Percentiles rank a stretch among this genome's conserved stretches.
Evolutionary conservation across 2,888 invertebrate genomes (phyloP).

Genomic region (Troilus luridus): DNA sequence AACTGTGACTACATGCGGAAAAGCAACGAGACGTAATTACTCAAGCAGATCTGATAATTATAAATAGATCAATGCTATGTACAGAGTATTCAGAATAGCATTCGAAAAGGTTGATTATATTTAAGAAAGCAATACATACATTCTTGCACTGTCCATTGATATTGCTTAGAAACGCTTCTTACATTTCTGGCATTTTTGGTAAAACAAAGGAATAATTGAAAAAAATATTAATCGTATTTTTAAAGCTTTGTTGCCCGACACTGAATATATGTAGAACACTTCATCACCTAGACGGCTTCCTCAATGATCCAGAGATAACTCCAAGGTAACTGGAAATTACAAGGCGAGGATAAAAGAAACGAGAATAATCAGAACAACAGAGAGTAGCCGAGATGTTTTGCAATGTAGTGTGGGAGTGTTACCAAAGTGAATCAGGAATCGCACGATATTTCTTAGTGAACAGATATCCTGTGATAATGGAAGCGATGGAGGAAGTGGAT

Average conservation of each 20-base stretch:
- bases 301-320: neutral
- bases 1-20: neutral
- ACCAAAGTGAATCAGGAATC: neutral
- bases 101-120: too few relatives aligned
- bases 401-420: constrained; percentile 15
- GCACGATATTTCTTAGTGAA: neutral
- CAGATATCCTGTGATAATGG: neutral
- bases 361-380: neutral
- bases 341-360: neutral
- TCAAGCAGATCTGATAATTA: neutral
- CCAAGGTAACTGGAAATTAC: neutral
- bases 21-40: neutral
- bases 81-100: too few relatives aligned
- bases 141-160: too few relatives aligned
- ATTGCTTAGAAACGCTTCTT: too few relatives aligned
- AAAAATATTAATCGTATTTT: too few relatives aligned
- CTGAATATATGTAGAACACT: neutral
- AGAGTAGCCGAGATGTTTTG: neutral
- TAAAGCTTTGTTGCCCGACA: neutral
- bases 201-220: too few relatives aligned
- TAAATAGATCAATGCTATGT: too few relatives aligned
- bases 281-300: neutral
- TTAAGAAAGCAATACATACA: too few relatives aligned
- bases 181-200: too few relatives aligned
- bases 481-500: neutral